phyloP scores from a whole-genome alignment of 2,888 invertebrate species.

The Zeuzera pyrina region DNA sequence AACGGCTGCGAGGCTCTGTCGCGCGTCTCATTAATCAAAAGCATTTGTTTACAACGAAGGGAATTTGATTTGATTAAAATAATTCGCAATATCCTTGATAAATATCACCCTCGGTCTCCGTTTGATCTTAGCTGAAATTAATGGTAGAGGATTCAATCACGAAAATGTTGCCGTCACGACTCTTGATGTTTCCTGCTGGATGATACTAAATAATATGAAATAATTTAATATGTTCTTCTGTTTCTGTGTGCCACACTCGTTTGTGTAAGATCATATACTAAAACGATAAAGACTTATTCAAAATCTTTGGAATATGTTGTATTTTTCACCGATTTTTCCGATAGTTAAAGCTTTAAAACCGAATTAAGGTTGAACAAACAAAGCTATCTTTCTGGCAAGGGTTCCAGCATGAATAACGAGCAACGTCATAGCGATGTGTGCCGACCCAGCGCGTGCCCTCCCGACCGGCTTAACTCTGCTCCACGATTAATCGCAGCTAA shows the following conservation, averaged over 20 bases:
- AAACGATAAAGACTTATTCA: too few species aligned
- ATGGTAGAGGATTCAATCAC: conserved; percentile 71
- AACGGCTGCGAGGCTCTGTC: conserved; percentile 68
- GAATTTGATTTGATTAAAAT: conserved; percentile 74
- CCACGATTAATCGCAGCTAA: conserved; percentile 68
- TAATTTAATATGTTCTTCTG: too few species aligned
- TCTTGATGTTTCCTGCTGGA: conserved; percentile 31
- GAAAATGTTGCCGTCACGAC: conserved; percentile 53
- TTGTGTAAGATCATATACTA: too few species aligned
- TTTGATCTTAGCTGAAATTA: conserved; percentile 71
- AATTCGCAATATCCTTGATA: conserved; percentile 74
- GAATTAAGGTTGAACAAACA: conserved; percentile 45
- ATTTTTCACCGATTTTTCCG: too few species aligned
- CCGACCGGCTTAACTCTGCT: conserved; percentile 55
- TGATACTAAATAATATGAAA: conserved; percentile 14
- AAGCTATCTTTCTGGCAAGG: conserved; percentile 50
- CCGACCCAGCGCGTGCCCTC: conserved; percentile 29
- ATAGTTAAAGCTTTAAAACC: conserved; percentile 16
- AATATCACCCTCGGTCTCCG: conserved; percentile 72
- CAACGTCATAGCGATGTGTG: conserved; percentile 69
- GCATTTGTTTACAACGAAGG: conserved; percentile 74
- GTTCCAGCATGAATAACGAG: conserved; percentile 64
- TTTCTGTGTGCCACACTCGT: too few species aligned
- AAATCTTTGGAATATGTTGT: too few species aligned
- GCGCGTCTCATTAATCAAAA: conserved; percentile 73